Conservation (phyloP, 2,113 vertebrate genomes). For the Mus pahari region DNA sequence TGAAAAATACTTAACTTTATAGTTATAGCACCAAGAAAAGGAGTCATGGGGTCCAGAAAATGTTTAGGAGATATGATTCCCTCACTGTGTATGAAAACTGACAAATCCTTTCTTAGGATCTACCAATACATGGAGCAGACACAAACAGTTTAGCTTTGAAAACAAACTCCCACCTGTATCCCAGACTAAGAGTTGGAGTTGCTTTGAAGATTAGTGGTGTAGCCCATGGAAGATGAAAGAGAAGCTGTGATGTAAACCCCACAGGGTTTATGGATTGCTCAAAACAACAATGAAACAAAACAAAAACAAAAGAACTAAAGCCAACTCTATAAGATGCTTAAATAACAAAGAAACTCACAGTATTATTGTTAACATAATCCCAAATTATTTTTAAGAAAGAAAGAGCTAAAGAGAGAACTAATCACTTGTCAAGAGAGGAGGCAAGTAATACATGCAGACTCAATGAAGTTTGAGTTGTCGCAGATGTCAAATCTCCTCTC, state of each 20-base stretch:
- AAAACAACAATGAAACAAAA: not conserved
- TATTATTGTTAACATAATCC: not conserved
- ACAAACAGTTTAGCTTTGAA: not conserved
- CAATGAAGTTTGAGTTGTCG: not conserved
- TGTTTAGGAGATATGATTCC: not conserved
- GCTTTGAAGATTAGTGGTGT: not conserved
- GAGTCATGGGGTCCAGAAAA: not conserved
- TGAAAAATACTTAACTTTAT: not conserved
- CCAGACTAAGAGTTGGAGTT: not conserved
- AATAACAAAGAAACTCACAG: not conserved
- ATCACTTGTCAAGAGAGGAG: not conserved
- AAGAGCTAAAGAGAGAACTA: not conserved
- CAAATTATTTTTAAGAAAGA: not conserved
- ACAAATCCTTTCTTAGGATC: not conserved
- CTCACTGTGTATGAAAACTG: not conserved
- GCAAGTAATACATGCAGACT: not conserved
- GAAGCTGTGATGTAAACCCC: not conserved
- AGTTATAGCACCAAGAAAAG: not conserved
- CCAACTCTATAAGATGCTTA: not conserved
- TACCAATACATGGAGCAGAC: not conserved
- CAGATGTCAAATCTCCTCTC: not conserved
- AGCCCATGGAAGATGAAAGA: not conserved
- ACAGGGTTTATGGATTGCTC: not conserved
- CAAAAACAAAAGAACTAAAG: not conserved
- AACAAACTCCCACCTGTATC: not conserved